Conservation (phyloP, 2,797 vertebrate species). For the Octomys mimax region DNA sequence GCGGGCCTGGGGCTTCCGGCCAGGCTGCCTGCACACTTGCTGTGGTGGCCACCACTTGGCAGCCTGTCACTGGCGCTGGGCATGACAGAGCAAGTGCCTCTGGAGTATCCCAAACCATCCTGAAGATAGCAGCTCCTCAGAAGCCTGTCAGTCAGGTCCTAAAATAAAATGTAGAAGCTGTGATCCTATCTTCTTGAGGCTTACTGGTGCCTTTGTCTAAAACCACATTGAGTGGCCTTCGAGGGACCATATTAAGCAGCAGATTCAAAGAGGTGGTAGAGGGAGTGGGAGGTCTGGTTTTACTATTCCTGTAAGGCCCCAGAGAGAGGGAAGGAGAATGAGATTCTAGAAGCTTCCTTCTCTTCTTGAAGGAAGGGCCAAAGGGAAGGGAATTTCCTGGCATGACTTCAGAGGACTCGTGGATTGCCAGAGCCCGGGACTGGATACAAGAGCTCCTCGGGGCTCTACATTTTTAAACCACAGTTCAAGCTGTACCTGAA, state of each 20-base stretch:
- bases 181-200: background rate
- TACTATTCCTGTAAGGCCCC: background rate
- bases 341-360: constrained; percentile 14
- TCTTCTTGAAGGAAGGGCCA: background rate
- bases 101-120: constrained; percentile 37
- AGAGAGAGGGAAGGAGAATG: too few species aligned
- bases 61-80: background rate
- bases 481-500: background rate
- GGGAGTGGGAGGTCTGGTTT: background rate
- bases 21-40: rapidly evolving
- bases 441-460: background rate
- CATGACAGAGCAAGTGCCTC: background rate
- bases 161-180: background rate
- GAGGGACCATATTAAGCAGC: background rate
- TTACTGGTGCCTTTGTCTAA: background rate
- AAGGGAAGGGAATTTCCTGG: background rate
- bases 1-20: background rate
- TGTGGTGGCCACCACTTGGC: background rate
- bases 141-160: background rate
- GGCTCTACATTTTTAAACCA: background rate
- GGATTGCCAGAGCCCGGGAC: background rate
- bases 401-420: background rate
- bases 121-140: constrained; percentile 23
- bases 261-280: background rate
- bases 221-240: background rate